These are phyloP conservation scores for Leguminivora glycinivorella DNA, from an alignment of 1,140 invertebrate species.

Conservation along the genomic window DNA sequence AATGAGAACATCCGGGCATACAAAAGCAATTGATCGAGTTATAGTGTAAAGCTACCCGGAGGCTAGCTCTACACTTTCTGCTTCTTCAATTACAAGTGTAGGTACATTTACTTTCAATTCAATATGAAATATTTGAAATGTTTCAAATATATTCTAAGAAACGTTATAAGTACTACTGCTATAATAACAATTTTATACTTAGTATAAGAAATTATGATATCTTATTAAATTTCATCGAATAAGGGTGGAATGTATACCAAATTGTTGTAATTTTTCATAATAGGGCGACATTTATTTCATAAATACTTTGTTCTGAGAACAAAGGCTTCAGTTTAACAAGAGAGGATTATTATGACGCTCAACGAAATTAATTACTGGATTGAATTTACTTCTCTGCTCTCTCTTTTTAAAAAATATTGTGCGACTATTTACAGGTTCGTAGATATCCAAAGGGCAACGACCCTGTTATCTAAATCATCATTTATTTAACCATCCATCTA, in stretches of 20 bases:
- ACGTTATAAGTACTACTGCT: too few relatives aligned
- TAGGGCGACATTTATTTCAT: conserved; percentile 2
- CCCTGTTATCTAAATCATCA: not conserved
- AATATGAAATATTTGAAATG: too few relatives aligned
- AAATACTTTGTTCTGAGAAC: conserved; percentile 25
- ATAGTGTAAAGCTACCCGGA: too few relatives aligned
- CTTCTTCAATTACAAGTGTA: too few relatives aligned
- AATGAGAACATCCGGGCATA: too few relatives aligned
- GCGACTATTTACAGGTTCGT: not conserved
- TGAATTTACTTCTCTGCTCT: conserved; percentile 8
- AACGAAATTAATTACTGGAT: conserved; percentile 25
- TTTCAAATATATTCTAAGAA: too few relatives aligned
- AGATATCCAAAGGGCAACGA: not conserved
- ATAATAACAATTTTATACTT: too few relatives aligned
- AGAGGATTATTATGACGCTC: conserved; percentile 12
- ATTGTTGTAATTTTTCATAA: not conserved
- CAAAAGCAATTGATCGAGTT: too few relatives aligned
- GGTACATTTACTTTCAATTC: too few relatives aligned
- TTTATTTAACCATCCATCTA: too few relatives aligned
- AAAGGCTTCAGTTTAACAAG: conserved; percentile 15
- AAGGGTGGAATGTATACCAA: conserved; percentile 4
- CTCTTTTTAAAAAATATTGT: not conserved
- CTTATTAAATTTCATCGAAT: not conserved
- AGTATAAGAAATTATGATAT: too few relatives aligned
- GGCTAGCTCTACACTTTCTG: too few relatives aligned